Evolutionary conservation across 2,113 vertebrate species (phyloP).

Genomic region (Pollimyrus isidori): DNA sequence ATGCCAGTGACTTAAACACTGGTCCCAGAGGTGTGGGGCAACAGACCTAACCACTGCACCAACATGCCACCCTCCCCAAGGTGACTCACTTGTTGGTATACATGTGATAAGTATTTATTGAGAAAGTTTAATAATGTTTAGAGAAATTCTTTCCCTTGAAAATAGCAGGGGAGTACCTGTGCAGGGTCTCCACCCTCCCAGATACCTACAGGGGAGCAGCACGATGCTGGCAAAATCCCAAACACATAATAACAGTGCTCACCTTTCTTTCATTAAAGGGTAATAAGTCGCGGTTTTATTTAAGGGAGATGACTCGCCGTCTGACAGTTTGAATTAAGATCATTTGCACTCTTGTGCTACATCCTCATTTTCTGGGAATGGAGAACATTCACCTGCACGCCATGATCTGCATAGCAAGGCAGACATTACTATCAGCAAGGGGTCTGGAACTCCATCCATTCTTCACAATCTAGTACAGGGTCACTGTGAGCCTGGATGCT

Average conservation of each 20-base stretch:
- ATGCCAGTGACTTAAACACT: no score
- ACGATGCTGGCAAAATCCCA: constrained; percentile 46
- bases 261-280: constrained; percentile 26
- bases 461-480: not conserved
- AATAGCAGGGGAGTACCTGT: not conserved
- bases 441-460: not conserved
- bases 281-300: constrained; percentile 38
- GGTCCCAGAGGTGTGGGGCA: not conserved
- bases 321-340: not conserved
- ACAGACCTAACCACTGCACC: not conserved
- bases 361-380: not conserved
- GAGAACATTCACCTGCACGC: not conserved
- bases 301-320: constrained; percentile 30
- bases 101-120: not conserved
- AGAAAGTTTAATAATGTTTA: constrained; percentile 27
- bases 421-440: not conserved
- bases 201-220: constrained; percentile 26
- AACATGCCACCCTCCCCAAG: not conserved
- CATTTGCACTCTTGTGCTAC: not conserved
- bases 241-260: constrained; percentile 27
- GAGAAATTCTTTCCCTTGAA: not conserved
- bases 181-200: constrained; percentile 22
- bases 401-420: not conserved
- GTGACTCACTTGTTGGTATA: constrained; percentile 27
- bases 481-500: not conserved